Conservation (phyloP, 2,888 invertebrate genomes). For the Phorcus lineatus region DNA sequence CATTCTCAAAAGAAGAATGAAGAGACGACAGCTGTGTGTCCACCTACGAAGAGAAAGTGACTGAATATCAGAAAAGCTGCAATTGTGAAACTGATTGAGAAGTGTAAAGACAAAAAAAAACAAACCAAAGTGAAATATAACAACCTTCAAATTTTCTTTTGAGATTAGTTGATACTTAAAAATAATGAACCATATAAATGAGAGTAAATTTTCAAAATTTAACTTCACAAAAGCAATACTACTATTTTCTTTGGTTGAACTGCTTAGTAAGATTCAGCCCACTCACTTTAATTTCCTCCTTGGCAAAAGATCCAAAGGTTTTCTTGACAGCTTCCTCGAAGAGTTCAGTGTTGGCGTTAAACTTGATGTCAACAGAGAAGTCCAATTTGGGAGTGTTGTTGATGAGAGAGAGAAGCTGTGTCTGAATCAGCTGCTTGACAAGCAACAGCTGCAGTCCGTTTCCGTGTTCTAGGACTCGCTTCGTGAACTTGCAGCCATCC, state of each 20-base stretch:
- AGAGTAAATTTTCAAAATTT: no score
- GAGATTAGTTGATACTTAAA: no score
- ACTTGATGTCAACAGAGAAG: constrained; percentile 83
- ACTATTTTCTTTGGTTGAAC: no score
- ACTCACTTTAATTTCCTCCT: constrained; percentile 56
- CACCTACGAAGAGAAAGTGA: constrained; percentile 18
- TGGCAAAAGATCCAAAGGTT: constrained; percentile 69
- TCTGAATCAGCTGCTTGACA: constrained; percentile 86
- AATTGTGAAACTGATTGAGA: no score
- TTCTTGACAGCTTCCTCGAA: constrained; percentile 84
- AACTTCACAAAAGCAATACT: no score
- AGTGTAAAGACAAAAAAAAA: no score
- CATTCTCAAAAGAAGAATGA: constrained; percentile 75
- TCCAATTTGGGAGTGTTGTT: constrained; percentile 89
- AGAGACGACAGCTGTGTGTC: constrained; percentile 52
- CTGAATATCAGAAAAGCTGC: no score
- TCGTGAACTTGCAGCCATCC: constrained; percentile 90
- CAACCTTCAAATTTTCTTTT: no score
- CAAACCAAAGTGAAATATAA: no score
- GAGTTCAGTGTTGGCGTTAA: constrained; percentile 86
- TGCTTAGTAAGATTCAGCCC: no score
- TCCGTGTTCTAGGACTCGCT: constrained; percentile 87
- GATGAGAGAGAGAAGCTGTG: constrained; percentile 86
- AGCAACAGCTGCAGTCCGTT: constrained; percentile 83
- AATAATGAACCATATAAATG: no score